Percentiles rank a stretch among this genome's conserved stretches.
phyloP scores from a whole-genome alignment of 2,797 vertebrate species.

The Malacoctenus gilli region DNA sequence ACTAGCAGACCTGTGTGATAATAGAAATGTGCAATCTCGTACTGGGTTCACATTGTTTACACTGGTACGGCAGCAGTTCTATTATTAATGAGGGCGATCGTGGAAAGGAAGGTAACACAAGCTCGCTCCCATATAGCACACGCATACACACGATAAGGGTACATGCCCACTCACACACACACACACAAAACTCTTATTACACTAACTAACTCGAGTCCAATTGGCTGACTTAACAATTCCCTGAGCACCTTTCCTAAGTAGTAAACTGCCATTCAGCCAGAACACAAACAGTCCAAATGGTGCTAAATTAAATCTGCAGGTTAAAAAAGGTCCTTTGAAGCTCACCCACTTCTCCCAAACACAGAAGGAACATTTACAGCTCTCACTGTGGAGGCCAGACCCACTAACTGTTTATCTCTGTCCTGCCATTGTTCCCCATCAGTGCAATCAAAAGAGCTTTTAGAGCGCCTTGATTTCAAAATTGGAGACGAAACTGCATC shows the following conservation, averaged over 20 bases:
- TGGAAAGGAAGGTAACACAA: slow-evolving; percentile 65
- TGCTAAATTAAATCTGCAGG: slow-evolving; percentile 19
- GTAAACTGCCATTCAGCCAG: slow-evolving; percentile 5
- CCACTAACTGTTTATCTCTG: neutral
- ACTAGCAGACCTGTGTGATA: neutral
- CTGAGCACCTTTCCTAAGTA: slow-evolving; percentile 6
- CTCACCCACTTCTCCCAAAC: neutral
- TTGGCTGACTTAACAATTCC: slow-evolving; percentile 21
- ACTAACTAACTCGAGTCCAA: slow-evolving; percentile 22
- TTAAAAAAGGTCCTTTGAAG: slow-evolving; percentile 6
- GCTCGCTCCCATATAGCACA: slow-evolving; percentile 22
- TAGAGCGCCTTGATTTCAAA: neutral
- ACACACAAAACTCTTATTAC: slow-evolving; percentile 24
- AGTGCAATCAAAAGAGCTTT: slow-evolving; percentile 9
- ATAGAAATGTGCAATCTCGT: slow-evolving; percentile 7
- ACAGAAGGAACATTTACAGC: neutral
- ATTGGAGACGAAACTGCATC: neutral
- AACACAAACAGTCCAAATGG: slow-evolving; percentile 10
- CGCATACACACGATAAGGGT: neutral
- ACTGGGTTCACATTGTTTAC: slow-evolving; percentile 19
- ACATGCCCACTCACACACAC: neutral
- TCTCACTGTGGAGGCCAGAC: neutral
- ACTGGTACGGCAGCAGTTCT: slow-evolving; percentile 41
- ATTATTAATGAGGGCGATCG: slow-evolving; percentile 72
- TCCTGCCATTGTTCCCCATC: neutral